phyloP scores from a whole-genome alignment of 2,797 vertebrate genomes.

The Xerus rutilus region DNA sequence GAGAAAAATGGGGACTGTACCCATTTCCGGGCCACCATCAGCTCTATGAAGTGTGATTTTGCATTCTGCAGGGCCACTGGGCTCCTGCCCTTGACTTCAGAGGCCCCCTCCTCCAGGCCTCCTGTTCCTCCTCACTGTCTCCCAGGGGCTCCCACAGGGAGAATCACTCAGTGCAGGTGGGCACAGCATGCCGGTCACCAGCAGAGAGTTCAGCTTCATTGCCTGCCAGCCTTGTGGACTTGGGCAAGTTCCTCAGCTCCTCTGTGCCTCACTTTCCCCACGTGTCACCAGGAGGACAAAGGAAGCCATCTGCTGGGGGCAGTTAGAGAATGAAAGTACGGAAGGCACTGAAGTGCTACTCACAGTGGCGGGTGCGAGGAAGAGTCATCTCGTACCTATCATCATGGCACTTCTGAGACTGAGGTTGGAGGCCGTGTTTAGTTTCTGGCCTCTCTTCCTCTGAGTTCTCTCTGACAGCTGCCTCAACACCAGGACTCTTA shows the following conservation, averaged over 20 bases:
- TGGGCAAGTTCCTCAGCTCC: background rate
- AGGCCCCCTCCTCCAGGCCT: background rate
- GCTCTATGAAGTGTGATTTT: background rate
- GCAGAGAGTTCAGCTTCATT: background rate
- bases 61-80: background rate
- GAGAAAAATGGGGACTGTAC: background rate
- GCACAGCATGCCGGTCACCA: fast-evolving
- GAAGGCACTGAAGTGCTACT: fast-evolving
- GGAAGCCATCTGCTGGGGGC: no score
- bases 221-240: background rate
- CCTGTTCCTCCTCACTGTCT: background rate
- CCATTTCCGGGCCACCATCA: background rate
- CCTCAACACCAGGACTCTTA: background rate
- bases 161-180: background rate
- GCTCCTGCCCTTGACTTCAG: background rate
- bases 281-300: background rate
- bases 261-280: background rate
- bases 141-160: fast-evolving
- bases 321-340: background rate
- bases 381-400: fast-evolving
- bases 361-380: fast-evolving
- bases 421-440: background rate
- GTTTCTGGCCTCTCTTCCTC: background rate
- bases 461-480: background rate
- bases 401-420: background rate